Conservation (phyloP, 1,140 invertebrate genomes). For the Lepidurus arcticus region DNA sequence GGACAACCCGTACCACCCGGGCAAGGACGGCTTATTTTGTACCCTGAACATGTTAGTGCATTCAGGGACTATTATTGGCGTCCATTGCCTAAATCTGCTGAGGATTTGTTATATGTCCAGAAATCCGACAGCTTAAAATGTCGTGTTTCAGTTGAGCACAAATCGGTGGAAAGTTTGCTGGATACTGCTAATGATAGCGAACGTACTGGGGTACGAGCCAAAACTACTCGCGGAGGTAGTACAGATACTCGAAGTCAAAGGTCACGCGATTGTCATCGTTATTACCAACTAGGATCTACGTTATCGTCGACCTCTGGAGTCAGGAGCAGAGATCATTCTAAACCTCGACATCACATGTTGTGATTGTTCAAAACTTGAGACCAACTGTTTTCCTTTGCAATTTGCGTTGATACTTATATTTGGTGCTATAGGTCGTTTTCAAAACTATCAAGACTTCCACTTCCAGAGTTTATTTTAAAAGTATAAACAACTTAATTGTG, state of each 20-base stretch:
- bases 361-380: background rate
- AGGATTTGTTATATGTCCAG: background rate
- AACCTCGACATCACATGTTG: background rate
- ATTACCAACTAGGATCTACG: background rate
- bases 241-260: conserved; percentile 4
- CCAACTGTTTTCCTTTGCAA: background rate
- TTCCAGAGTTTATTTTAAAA: background rate
- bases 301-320: background rate
- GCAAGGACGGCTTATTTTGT: background rate
- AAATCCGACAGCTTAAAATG: background rate
- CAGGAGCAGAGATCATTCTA: conserved; percentile 7
- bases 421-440: background rate
- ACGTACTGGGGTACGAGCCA: conserved; percentile 1
- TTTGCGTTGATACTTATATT: background rate
- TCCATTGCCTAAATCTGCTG: background rate
- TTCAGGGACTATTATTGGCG: conserved; percentile 6
- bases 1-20: background rate
- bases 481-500: background rate
- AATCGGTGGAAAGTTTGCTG: conserved; percentile 8
- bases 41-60: background rate
- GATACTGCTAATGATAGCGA: background rate
- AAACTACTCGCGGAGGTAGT: conserved; percentile 6
- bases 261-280: background rate
- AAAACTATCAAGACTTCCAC: too few relatives aligned
- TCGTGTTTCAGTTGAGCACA: background rate